Evolutionary conservation across 2,113 vertebrate genomes (phyloP), one percentile per base, ranked within the genome.

Genomic region (Atherinomorus stipes): DNA sequence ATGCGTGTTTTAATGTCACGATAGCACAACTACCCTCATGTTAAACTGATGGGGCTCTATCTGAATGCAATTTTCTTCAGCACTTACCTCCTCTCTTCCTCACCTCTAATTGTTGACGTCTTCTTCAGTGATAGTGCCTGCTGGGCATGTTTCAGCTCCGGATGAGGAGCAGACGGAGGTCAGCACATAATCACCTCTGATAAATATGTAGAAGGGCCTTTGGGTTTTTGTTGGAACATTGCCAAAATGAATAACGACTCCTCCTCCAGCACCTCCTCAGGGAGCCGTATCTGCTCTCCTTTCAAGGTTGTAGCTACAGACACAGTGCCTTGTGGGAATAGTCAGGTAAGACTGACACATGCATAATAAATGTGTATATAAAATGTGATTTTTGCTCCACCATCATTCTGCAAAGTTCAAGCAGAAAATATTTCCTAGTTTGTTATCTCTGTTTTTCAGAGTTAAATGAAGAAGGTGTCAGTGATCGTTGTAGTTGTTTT

Each of bases 131-230:
- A 53, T 25, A 67, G 45, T 64, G 87, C 77, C 78, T 71, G 75
- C 15, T 74, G 76, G 85, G 58, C 77, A 64, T 64, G 69, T 72
- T 71, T 84, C 84, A 66, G 56, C 63, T 65, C 65, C 45, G 85
- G 83, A 85, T 87, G 81, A 88, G 63, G 56, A 44, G 80, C 76
- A 67, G 75, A 51, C 69, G 25, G 79, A 76, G 86, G 87, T 86
- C 86, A 84, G 69, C 77, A 70, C 73, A 84, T 89, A 89, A 87
- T 88, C 88, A 87, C 65, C 18, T 42, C 42, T 61, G 80, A 90
- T 92, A 88, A 90, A 92, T 91, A 90, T 89, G 83, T 81, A 91
- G 71, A 64, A 80, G 70, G 63, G 66, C 78, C 80, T 84, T 81
- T 70, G 77, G 85, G 82, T 85, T 89, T 76, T 63, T 74, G 76